These are phyloP conservation scores for Zosterops hypoxanthus DNA, from an alignment of 2,113 vertebrate genomes.

Conservation along the genomic window DNA sequence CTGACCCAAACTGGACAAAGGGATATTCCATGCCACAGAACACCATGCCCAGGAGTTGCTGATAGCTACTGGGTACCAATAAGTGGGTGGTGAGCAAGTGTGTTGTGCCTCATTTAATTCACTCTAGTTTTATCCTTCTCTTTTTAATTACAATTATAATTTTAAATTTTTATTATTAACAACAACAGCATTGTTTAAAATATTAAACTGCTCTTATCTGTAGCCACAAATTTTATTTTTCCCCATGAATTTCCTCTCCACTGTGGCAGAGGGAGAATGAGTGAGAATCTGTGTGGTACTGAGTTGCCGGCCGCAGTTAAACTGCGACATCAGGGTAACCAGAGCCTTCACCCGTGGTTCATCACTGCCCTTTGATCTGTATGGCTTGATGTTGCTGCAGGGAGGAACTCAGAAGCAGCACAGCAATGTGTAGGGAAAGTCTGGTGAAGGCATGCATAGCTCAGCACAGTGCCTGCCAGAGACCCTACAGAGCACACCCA, in stretches of 20 bases:
- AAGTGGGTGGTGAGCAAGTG: background rate
- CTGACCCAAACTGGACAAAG: background rate
- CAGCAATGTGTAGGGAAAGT: background rate
- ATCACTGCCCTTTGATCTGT: background rate
- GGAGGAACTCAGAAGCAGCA: background rate
- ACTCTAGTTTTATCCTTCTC: background rate
- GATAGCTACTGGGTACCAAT: background rate
- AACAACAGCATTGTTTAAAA: background rate
- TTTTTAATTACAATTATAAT: background rate
- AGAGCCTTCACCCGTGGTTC: background rate
- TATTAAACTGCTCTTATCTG: background rate
- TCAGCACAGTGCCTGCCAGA: background rate
- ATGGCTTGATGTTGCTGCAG: background rate
- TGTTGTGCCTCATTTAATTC: background rate
- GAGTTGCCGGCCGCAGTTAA: rapidly evolving
- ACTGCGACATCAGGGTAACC: background rate
- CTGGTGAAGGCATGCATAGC: background rate
- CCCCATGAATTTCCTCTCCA: background rate
- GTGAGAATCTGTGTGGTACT: background rate
- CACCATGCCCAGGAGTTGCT: background rate
- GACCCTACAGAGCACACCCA: background rate
- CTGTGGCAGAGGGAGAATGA: background rate
- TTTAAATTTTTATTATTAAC: background rate
- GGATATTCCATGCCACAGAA: too few relatives aligned
- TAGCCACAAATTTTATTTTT: background rate